phyloP scores from a whole-genome alignment of 92 coral and sea anemone genomes.

The Phymanthus crucifer region DNA sequence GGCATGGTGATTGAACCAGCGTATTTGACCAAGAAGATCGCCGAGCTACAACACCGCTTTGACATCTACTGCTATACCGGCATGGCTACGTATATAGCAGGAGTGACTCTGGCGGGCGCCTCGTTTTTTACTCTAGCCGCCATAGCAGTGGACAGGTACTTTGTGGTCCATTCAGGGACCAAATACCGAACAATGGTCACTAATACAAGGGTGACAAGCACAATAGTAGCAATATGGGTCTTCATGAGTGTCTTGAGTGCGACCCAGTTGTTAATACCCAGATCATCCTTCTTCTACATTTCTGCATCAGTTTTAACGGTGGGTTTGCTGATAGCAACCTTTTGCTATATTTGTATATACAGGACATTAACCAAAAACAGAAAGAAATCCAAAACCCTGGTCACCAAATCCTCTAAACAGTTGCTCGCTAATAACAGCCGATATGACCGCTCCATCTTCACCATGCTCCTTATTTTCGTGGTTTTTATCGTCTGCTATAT shows the following conservation, averaged over 20 bases:
- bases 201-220: slow-evolving; percentile 3
- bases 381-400: too few relatives aligned
- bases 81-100: neutral
- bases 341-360: slow-evolving; percentile 8
- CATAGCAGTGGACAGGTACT: slow-evolving; percentile 13
- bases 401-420: too few relatives aligned
- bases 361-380: slow-evolving; percentile 1
- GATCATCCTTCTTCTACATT: too few relatives aligned
- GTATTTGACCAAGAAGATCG: slow-evolving; percentile 5
- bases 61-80: neutral
- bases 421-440: neutral
- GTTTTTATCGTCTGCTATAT: slow-evolving; percentile 21
- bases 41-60: slow-evolving; percentile 8
- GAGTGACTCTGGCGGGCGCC: neutral
- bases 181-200: neutral
- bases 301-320: too few relatives aligned
- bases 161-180: slow-evolving; percentile 14
- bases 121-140: neutral
- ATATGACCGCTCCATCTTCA: slow-evolving; percentile 17
- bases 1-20: slow-evolving; percentile 7
- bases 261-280: too few relatives aligned
- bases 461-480: slow-evolving; percentile 27
- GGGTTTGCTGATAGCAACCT: slow-evolving; percentile 9
- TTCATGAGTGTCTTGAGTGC: too few relatives aligned
- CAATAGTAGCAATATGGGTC: neutral